A percentile compares a stretch with the other conserved stretches of the same genome.
phyloP scores from a whole-genome alignment of 2,797 vertebrate genomes.

The Melanotaenia nigrans region DNA sequence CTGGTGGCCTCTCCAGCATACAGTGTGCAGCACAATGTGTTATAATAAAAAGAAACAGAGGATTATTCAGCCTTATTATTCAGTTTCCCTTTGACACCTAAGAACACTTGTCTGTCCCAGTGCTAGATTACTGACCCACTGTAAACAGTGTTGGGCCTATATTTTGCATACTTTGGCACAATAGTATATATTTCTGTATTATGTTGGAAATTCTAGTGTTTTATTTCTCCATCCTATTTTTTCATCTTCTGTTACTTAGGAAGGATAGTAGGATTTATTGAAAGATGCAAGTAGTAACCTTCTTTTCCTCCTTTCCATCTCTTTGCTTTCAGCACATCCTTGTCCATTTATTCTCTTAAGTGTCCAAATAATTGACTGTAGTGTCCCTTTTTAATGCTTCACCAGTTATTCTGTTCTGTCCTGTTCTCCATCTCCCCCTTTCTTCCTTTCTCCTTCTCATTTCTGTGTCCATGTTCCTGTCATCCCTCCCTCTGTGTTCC shows the following conservation, averaged over 20 bases:
- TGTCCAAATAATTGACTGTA: not conserved
- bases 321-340: not conserved
- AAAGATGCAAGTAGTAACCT: not conserved
- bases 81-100: not conserved
- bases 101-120: not conserved
- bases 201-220: not conserved
- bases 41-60: not conserved
- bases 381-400: not conserved
- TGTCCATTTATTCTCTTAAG: not conserved
- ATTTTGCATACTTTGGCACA: not conserved
- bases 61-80: not conserved
- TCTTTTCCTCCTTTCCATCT: not conserved
- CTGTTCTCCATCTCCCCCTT: conserved; percentile 7
- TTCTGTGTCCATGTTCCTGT: not conserved
- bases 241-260: not conserved
- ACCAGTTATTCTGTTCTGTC: not conserved
- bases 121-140: not conserved
- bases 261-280: not conserved
- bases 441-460: conserved; percentile 1
- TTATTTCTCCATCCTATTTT: not conserved
- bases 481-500: not conserved
- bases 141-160: not conserved
- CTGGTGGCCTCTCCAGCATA: not conserved
- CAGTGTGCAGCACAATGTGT: not conserved
- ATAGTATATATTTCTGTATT: not conserved